A percentile compares a stretch with the other conserved stretches of the same genome.
Conservation (phyloP, 1,140 invertebrate species). For the Eumaeus atala region DNA sequence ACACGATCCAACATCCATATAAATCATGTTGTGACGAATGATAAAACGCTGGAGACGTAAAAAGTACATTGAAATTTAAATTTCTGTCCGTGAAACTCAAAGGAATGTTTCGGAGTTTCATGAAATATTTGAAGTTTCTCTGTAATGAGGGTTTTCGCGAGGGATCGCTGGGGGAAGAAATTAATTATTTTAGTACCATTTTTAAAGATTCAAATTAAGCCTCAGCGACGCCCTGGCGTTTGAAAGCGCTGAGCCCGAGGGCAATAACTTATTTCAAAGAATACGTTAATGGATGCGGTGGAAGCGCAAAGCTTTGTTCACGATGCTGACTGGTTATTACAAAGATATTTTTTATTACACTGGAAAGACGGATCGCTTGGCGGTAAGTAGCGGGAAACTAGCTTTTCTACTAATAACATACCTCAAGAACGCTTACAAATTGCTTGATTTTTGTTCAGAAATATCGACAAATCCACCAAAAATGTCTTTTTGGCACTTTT, state of each 20-base stretch:
- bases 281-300: conserved; percentile 5
- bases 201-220: conserved; percentile 21
- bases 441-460: too few species aligned
- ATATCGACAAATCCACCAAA: too few species aligned
- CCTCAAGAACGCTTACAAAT: not conserved
- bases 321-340: too few species aligned
- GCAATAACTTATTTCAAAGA: conserved; percentile 12
- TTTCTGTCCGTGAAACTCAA: conserved; percentile 8
- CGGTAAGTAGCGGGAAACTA: too few species aligned
- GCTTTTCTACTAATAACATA: too few species aligned
- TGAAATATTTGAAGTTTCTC: conserved; percentile 13
- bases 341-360: not conserved
- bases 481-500: not conserved
- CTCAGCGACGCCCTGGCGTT: conserved; percentile 15
- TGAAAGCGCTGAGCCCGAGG: not conserved
- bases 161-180: conserved; percentile 15
- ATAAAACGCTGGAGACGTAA: not conserved
- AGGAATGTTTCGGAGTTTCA: conserved; percentile 14
- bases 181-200: conserved; percentile 24
- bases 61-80: conserved; percentile 12
- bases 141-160: conserved; percentile 9
- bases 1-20: conserved; percentile 2
- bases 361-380: not conserved
- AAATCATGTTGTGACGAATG: conserved; percentile 1
- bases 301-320: not conserved